phyloP scores from a whole-genome alignment of 2,113 vertebrate species.

The Martes martes region DNA sequence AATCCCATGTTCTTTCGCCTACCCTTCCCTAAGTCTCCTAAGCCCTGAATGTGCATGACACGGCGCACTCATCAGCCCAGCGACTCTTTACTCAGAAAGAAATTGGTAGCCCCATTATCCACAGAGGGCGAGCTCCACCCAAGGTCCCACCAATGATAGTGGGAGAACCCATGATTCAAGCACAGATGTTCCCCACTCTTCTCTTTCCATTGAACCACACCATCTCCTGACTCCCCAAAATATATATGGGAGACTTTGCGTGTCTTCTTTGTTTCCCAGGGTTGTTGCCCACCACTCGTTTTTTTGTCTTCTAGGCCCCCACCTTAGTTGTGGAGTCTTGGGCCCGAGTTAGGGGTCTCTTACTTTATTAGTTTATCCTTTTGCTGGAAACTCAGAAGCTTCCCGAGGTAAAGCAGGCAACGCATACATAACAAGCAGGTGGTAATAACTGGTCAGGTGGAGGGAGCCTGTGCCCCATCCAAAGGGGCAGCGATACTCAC shows the following conservation, averaged over 20 bases:
- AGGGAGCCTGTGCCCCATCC: not conserved
- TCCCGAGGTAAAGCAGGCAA: not conserved
- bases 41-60: not conserved
- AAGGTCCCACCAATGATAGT: rapidly evolving
- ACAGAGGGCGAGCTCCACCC: not conserved
- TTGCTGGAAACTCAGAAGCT: not conserved
- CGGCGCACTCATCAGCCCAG: not conserved
- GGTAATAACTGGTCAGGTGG: not conserved
- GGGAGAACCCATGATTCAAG: not conserved
- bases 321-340: not conserved
- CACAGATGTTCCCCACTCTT: not conserved
- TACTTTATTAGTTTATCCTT: not conserved
- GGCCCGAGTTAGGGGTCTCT: not conserved
- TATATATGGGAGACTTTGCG: not conserved
- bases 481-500: not conserved
- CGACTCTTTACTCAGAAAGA: not conserved
- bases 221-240: not conserved
- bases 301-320: not conserved
- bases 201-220: not conserved
- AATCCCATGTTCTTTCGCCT: not conserved
- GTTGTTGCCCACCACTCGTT: not conserved
- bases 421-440: not conserved
- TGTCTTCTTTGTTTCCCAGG: not conserved
- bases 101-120: not conserved
- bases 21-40: not conserved